phyloP scores from a whole-genome alignment of 2,888 invertebrate species.

The Heliconius erato region DNA sequence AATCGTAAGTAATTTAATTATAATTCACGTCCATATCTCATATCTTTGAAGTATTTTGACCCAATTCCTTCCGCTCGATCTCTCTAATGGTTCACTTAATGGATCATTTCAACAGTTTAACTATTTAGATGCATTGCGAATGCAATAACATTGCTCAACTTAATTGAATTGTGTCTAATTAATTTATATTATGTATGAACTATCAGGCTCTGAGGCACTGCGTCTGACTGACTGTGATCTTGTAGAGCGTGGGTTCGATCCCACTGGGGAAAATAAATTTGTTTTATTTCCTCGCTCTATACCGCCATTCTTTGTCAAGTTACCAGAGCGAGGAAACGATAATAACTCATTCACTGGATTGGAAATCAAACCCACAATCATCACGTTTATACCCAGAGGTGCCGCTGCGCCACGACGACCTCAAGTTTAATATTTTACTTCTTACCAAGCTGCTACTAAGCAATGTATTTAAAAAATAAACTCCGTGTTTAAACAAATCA shows the following conservation, averaged over 20 bases:
- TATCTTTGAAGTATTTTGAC: constrained; percentile 14
- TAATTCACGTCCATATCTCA: background rate
- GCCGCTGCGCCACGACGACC: too few relatives aligned
- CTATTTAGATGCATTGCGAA: constrained; percentile 7
- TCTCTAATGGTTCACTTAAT: constrained; percentile 22
- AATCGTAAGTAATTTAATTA: background rate
- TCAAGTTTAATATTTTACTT: background rate
- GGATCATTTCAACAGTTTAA: constrained; percentile 1
- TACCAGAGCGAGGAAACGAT: too few relatives aligned
- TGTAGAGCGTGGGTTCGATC: background rate
- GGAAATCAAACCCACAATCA: too few relatives aligned
- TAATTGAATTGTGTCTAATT: background rate
- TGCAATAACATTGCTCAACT: background rate
- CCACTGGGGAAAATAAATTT: too few relatives aligned
- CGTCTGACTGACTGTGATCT: background rate
- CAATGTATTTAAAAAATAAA: background rate
- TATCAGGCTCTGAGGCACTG: background rate
- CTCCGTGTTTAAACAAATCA: background rate
- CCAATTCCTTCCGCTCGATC: constrained; percentile 22
- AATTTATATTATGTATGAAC: background rate
- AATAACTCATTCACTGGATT: too few relatives aligned
- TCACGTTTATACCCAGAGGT: too few relatives aligned
- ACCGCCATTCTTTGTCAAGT: too few relatives aligned
- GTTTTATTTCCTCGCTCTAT: too few relatives aligned
- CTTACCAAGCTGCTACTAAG: background rate